Conservation (phyloP, 2,888 invertebrate species). For the Zygothrica quintamaculata region DNA sequence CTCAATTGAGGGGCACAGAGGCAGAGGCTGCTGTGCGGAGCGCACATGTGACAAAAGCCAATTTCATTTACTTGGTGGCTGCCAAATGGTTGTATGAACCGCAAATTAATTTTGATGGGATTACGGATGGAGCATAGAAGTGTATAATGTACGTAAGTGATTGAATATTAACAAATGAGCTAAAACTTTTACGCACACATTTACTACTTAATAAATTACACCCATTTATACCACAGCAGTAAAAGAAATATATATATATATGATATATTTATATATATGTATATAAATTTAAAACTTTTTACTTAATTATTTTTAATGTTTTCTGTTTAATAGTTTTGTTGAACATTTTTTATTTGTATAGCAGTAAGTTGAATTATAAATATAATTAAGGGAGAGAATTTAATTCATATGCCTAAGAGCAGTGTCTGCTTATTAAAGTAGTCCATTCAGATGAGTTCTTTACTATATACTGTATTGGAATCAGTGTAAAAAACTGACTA, state of each 20-base stretch:
- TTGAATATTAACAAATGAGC: conserved; percentile 25
- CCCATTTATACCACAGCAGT: no score
- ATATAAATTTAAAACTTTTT: neutral
- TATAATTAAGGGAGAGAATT: no score
- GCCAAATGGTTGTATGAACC: conserved; percentile 50
- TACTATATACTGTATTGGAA: no score
- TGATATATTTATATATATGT: neutral
- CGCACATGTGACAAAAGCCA: conserved; percentile 60
- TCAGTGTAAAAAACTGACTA: no score
- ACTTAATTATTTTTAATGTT: neutral
- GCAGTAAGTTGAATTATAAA: no score
- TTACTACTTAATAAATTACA: conserved; percentile 19
- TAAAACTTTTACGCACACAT: conserved; percentile 9
- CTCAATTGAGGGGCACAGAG: no score
- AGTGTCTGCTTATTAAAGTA: no score
- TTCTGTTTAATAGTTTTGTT: no score
- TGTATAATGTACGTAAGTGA: conserved; percentile 28
- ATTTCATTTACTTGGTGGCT: conserved; percentile 59
- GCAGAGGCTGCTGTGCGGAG: neutral
- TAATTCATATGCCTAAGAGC: no score
- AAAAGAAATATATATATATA: neutral
- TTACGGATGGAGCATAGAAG: conserved; percentile 3
- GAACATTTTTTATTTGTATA: no score
- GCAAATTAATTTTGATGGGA: conserved; percentile 51
- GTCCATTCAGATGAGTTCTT: no score